These are phyloP conservation scores for Leptinotarsa lineolata DNA, from an alignment of 1,140 invertebrate genomes.

Conservation along the genomic window DNA sequence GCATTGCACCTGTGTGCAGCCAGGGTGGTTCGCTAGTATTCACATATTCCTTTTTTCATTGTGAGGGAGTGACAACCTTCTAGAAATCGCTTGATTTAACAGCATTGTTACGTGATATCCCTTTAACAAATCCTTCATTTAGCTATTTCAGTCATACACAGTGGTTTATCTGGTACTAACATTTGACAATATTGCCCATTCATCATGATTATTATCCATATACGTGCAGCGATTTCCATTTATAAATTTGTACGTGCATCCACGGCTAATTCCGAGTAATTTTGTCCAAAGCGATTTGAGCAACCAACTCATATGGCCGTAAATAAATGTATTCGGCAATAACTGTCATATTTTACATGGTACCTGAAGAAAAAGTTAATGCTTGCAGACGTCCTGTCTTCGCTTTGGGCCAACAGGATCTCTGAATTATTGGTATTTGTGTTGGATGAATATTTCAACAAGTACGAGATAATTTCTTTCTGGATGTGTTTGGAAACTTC, in stretches of 20 bases:
- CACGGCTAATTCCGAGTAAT: constrained; percentile 14
- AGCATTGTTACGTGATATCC: too few relatives aligned
- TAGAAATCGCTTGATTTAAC: too few relatives aligned
- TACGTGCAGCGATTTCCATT: constrained; percentile 4
- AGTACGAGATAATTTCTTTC: background rate
- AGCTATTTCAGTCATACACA: too few relatives aligned
- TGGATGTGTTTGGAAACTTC: background rate
- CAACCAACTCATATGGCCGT: constrained; percentile 11
- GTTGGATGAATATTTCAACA: background rate
- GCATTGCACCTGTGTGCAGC: too few relatives aligned
- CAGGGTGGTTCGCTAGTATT: too few relatives aligned
- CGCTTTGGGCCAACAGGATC: background rate
- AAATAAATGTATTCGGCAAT: constrained; percentile 15
- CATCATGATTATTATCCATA: background rate
- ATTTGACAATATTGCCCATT: background rate
- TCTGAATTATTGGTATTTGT: constrained; percentile 5
- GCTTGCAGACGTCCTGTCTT: constrained; percentile 18
- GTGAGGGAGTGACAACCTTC: too few relatives aligned
- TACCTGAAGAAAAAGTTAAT: constrained; percentile 15
- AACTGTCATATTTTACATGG: constrained; percentile 17
- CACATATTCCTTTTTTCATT: too few relatives aligned
- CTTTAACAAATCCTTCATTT: too few relatives aligned
- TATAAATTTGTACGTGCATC: constrained; percentile 11
- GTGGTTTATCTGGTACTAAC: too few relatives aligned
- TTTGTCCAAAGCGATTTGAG: constrained; percentile 3